Base-by-base conservation (phyloP, 2,888 invertebrate genomes). In the Rhingia rostrata region DNA sequence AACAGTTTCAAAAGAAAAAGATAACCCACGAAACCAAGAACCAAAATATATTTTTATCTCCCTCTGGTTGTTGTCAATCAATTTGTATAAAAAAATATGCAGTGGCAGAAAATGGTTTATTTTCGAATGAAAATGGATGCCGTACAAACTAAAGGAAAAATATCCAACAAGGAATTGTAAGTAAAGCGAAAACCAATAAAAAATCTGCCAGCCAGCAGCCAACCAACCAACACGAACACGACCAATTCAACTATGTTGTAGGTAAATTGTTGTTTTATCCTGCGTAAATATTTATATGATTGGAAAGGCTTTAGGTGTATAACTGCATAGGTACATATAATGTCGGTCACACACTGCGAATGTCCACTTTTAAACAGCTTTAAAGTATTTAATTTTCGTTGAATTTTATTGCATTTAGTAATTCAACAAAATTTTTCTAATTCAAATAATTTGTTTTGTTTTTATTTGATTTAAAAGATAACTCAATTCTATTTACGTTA, bases 251-350 rank as follows among this genome's bases (percentile, higher is more conserved):
- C 35, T n/a, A 51, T 4, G 14, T 9, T 35, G 41, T 51, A 47
- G 7, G 10, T 37, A 54, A 47, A 49, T 73, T 79, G 61, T 64
- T 73, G 37, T 78, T 41, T 22, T 49, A 72, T 63, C 54, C 73
- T 73, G 53, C 54, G 66, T 79, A 66, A 74, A 79, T 79, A 79
- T 79, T 74, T 73, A 74, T 66, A 7, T 54, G 64, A 58, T 41
- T 49, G 12, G 49, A 79, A 79, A 58, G 47, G 63, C 72, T 66
- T 58, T 41, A 53, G 72, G 73, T 72, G 58, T 43, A 39, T 37
- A 22, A 22, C 22, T 22, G 22, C 2, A 22, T 1, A 12, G 4
- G 30, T 35, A 37, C 45, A 37, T 43, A 45, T 43, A 49, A 51
- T 74, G 66, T 12, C 58, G 22, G 37, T 54, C 35, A 35, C n/a